Conservation (phyloP, 2,888 invertebrate genomes). For the Apotomis capreana region DNA sequence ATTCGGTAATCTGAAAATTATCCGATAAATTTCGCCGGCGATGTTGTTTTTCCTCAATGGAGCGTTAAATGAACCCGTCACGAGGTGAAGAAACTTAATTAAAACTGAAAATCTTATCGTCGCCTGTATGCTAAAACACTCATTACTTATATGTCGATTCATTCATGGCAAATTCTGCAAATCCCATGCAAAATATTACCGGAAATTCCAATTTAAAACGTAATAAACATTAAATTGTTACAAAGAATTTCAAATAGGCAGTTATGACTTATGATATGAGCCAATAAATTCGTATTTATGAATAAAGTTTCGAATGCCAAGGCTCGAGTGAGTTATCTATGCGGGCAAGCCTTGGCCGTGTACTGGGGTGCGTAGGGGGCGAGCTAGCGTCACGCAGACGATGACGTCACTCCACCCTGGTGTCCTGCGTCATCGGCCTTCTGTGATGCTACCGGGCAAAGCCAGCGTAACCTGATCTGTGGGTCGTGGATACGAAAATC, state of each 20-base stretch:
- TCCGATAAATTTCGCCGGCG: slow-evolving; percentile 3
- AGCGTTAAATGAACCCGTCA: background rate
- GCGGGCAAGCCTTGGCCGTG: slow-evolving; percentile 64
- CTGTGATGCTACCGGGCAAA: slow-evolving; percentile 57
- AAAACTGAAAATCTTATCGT: background rate
- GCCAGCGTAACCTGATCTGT: slow-evolving; percentile 42
- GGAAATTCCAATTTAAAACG: background rate
- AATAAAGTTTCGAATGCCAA: slow-evolving; percentile 40
- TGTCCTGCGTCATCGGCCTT: slow-evolving; percentile 54
- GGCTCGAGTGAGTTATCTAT: slow-evolving; percentile 39
- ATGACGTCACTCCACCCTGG: slow-evolving; percentile 65
- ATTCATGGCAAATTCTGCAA: too few relatives aligned
- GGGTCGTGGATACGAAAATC: slow-evolving; percentile 12
- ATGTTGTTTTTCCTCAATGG: slow-evolving; percentile 7
- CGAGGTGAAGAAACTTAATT: background rate
- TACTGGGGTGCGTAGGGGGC: slow-evolving; percentile 56
- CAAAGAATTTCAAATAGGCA: too few relatives aligned
- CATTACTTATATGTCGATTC: background rate
- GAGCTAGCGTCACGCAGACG: slow-evolving; percentile 62
- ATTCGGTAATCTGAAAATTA: background rate
- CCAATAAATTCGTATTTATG: slow-evolving; percentile 15
- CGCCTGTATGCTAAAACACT: slow-evolving; percentile 45
- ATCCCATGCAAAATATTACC: too few relatives aligned
- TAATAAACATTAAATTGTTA: background rate
- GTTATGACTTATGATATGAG: background rate